Conservation (phyloP, 2,113 vertebrate genomes). For the Pongo abelii region DNA sequence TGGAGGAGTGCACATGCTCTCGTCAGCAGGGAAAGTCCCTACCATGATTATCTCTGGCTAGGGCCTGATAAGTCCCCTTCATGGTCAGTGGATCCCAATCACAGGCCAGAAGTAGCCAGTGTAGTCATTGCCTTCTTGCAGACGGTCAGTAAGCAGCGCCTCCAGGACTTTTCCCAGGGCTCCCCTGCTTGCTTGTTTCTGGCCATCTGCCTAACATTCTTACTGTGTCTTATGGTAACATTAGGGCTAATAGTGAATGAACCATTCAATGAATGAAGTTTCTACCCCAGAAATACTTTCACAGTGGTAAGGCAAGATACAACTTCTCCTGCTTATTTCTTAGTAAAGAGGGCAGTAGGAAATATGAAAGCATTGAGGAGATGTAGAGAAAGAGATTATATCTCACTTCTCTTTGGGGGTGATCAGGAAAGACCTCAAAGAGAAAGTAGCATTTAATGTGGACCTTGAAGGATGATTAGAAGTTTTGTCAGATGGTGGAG, state of each 20-base stretch:
- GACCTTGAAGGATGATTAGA: neutral
- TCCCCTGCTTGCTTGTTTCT: too few species aligned
- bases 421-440: neutral
- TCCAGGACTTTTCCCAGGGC: too few species aligned
- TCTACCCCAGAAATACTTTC: neutral
- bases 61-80: too few species aligned
- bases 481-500: neutral
- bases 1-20: too few species aligned
- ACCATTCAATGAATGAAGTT: neutral
- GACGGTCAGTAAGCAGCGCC: too few species aligned
- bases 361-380: neutral
- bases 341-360: neutral
- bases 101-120: too few species aligned
- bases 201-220: too few species aligned
- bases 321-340: neutral
- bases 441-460: neutral
- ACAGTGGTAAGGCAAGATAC: neutral
- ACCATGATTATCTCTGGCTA: too few species aligned
- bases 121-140: too few species aligned
- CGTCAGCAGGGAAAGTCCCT: too few species aligned
- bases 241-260: neutral
- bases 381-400: neutral
- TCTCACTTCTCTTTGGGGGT: neutral
- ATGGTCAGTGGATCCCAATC: too few species aligned
- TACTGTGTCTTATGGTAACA: neutral